Percentiles rank a stretch among this genome's conserved stretches.
Conservation (phyloP, 1,140 invertebrate species). For the Drosophila lacertosa region DNA sequence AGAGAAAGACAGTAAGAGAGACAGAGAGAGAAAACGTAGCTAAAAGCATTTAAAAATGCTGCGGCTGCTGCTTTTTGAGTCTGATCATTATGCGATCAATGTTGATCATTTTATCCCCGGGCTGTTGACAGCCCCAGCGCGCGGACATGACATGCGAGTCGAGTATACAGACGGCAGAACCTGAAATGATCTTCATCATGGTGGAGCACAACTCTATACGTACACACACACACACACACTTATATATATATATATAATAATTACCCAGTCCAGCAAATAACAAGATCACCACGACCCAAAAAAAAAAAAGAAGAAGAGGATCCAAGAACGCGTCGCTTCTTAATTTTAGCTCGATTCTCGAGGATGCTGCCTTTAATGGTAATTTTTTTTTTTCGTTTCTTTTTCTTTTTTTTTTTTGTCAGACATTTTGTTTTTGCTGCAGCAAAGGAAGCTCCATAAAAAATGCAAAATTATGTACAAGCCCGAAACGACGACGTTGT, state of each 20-base stretch:
- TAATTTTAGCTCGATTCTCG: conserved; percentile 67
- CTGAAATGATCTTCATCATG: conserved; percentile 77
- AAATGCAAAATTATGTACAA: conserved; percentile 82
- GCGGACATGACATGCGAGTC: conserved; percentile 83
- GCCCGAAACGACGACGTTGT: conserved; percentile 73
- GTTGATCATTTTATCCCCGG: conserved; percentile 84
- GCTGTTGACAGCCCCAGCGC: conserved; percentile 83
- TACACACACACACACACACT: conserved; percentile 2
- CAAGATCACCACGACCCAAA: conserved; percentile 41
- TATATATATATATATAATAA: conserved; percentile 66
- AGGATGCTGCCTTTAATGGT: conserved; percentile 61
- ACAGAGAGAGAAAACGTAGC: conserved; percentile 4
- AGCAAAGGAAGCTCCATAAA: conserved; percentile 41
- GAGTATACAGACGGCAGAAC: conserved; percentile 42
- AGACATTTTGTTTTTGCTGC: conserved; percentile 75
- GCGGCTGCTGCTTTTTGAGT: conserved; percentile 35
- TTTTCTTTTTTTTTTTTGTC: too few relatives aligned
- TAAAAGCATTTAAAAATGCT: conserved; percentile 70
- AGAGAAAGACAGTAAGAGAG: conserved; percentile 4
- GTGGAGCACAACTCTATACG: conserved; percentile 56
- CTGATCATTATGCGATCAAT: conserved; percentile 84
- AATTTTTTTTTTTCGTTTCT: too few relatives aligned
- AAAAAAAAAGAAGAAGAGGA: conserved; percentile 13
- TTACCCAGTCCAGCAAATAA: conserved; percentile 55
- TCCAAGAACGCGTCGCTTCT: conserved; percentile 56